Evolutionary conservation across 2,113 vertebrate genomes (phyloP).

Genomic region (Cololabis saira): DNA sequence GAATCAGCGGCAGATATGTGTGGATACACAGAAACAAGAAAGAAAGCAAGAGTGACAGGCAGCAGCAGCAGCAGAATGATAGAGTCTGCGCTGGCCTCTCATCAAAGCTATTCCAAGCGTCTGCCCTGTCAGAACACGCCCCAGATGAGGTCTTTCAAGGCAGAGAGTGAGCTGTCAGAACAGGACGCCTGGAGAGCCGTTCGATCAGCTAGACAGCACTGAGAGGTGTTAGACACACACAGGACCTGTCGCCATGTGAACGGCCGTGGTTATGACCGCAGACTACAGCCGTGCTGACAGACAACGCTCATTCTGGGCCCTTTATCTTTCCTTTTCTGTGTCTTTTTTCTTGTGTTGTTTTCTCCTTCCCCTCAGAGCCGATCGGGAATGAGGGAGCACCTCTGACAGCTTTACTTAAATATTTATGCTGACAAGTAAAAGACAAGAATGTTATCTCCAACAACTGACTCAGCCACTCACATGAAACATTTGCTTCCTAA

Average conservation of each 20-base stretch:
- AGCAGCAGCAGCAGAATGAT: conserved; percentile 50
- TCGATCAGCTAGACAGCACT: conserved; percentile 63
- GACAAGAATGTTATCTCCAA: conserved; percentile 76
- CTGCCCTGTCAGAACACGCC: conserved; percentile 72
- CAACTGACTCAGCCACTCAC: conserved; percentile 55
- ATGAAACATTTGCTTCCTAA: conserved; percentile 55
- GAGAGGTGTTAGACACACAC: conserved; percentile 66
- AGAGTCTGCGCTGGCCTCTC: conserved; percentile 60
- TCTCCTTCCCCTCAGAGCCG: conserved; percentile 26
- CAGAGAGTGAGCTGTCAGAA: conserved; percentile 67
- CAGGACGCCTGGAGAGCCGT: conserved; percentile 62
- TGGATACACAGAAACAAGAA: conserved; percentile 27
- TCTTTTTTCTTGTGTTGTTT: conserved; percentile 12
- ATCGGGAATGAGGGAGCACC: conserved; percentile 42
- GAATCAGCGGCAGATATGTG: conserved; percentile 11
- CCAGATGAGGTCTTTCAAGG: conserved; percentile 68
- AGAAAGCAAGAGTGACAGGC: conserved; percentile 63
- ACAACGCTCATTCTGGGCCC: conserved; percentile 60
- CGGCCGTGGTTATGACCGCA: conserved; percentile 45
- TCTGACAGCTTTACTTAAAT: conserved; percentile 78
- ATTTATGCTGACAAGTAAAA: conserved; percentile 78
- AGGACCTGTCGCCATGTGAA: conserved; percentile 45
- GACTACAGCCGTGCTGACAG: conserved; percentile 45
- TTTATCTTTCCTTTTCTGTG: conserved; percentile 31
- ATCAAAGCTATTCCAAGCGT: conserved; percentile 69